phyloP scores from a whole-genome alignment of 1,140 invertebrate species.

The Euwallacea similis region DNA sequence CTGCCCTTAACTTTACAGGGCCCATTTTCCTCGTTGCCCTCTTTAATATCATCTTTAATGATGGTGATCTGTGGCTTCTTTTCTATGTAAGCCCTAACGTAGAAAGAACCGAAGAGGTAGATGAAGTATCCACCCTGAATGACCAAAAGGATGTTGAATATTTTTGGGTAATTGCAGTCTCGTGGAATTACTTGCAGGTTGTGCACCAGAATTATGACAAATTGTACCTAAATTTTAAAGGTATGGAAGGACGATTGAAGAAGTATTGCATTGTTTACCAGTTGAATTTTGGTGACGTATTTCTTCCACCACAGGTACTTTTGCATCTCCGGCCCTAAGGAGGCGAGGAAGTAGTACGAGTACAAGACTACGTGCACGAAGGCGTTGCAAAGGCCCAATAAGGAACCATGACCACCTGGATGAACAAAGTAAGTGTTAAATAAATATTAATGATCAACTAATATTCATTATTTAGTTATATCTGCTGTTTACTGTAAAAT shows the following conservation, averaged over 20 bases:
- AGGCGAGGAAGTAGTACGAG: conserved; percentile 78
- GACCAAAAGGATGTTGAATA: conserved; percentile 67
- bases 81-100: conserved; percentile 70
- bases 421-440: no score
- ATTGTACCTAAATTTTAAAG: conserved; percentile 68
- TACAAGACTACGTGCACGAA: conserved; percentile 87
- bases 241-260: not conserved
- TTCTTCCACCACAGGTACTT: conserved; percentile 93
- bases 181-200: conserved; percentile 64
- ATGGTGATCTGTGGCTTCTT: conserved; percentile 40
- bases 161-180: conserved; percentile 68
- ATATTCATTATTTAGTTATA: no score
- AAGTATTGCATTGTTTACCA: conserved; percentile 60
- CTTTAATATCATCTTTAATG: conserved; percentile 17
- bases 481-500: no score
- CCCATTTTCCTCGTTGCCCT: conserved; percentile 9
- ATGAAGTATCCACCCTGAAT: conserved; percentile 79
- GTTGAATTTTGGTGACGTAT: conserved; percentile 81
- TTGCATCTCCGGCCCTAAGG: conserved; percentile 78
- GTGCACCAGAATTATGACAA: conserved; percentile 76
- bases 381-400: conserved; percentile 83
- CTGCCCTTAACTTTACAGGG: not conserved
- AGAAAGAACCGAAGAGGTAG: conserved; percentile 84
- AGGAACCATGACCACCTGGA: conserved; percentile 77
- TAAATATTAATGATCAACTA: not conserved